These are phyloP conservation scores for Siniperca undulata DNA, from an alignment of 2,797 vertebrate species.

Conservation along the genomic window DNA sequence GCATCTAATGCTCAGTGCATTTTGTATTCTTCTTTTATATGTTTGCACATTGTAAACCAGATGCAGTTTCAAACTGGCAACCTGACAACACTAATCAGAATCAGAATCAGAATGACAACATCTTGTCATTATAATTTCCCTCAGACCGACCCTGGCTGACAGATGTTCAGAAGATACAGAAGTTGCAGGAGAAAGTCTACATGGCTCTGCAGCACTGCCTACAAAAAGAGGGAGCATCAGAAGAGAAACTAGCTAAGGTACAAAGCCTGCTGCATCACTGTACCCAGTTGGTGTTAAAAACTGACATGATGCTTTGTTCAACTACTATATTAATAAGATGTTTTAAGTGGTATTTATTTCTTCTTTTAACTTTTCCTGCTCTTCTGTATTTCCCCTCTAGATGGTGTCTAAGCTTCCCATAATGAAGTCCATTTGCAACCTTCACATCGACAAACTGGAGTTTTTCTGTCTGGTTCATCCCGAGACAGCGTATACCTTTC, in stretches of 20 bases:
- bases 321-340: neutral
- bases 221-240: constrained; percentile 86
- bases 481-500: constrained; percentile 90
- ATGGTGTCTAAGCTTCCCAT: constrained; percentile 92
- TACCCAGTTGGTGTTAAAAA: neutral
- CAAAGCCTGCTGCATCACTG: neutral
- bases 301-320: neutral
- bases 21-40: neutral
- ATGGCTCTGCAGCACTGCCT: constrained; percentile 90
- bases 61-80: neutral
- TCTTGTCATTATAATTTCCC: constrained; percentile 10
- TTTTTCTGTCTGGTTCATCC: constrained; percentile 93
- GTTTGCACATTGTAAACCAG: constrained; percentile 1
- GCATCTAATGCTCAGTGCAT: neutral
- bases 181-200: constrained; percentile 92
- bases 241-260: constrained; percentile 94
- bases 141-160: constrained; percentile 92
- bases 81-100: neutral
- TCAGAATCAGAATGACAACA: too few species aligned
- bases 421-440: constrained; percentile 94
- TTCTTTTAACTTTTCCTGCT: constrained; percentile 3
- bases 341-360: neutral
- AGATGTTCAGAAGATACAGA: constrained; percentile 91
- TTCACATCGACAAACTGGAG: constrained; percentile 94
- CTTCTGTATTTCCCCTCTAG: constrained; percentile 71